These are phyloP conservation scores for Tympanuchus pallidicinctus DNA, from an alignment of 2,113 vertebrate species.

Conservation along the genomic window DNA sequence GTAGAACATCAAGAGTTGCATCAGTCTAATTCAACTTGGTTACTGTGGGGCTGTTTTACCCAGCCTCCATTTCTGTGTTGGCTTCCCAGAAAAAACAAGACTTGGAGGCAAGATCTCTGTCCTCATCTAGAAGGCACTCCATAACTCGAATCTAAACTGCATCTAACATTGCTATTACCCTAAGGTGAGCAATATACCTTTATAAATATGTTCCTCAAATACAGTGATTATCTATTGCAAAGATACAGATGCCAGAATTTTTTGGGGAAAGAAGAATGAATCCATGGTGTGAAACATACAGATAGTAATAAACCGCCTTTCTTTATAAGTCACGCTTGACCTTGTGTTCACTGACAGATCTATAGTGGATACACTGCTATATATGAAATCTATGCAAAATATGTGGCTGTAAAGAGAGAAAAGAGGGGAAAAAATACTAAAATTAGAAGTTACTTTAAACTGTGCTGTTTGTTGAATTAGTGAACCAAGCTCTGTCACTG, in stretches of 20 bases:
- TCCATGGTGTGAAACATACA: background rate
- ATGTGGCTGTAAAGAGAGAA: background rate
- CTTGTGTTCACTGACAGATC: background rate
- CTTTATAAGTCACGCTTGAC: background rate
- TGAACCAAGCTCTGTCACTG: background rate
- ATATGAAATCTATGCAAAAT: background rate
- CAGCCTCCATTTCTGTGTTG: background rate
- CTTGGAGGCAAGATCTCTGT: background rate
- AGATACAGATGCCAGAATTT: background rate
- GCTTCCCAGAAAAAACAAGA: background rate
- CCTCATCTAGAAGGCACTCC: background rate
- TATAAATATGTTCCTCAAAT: background rate
- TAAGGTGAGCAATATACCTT: background rate
- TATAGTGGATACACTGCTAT: background rate
- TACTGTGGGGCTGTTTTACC: background rate
- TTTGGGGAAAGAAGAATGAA: background rate
- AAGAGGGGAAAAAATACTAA: accelerated
- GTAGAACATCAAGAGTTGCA: background rate
- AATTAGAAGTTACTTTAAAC: background rate
- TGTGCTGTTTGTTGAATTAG: background rate
- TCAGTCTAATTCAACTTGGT: background rate
- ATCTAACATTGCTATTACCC: background rate
- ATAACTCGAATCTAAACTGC: background rate
- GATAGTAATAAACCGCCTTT: conserved; percentile 11
- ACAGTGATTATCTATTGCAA: background rate